These are phyloP conservation scores for Crotalus viridis DNA, from an alignment of 2,113 vertebrate genomes.

Conservation along the genomic window DNA sequence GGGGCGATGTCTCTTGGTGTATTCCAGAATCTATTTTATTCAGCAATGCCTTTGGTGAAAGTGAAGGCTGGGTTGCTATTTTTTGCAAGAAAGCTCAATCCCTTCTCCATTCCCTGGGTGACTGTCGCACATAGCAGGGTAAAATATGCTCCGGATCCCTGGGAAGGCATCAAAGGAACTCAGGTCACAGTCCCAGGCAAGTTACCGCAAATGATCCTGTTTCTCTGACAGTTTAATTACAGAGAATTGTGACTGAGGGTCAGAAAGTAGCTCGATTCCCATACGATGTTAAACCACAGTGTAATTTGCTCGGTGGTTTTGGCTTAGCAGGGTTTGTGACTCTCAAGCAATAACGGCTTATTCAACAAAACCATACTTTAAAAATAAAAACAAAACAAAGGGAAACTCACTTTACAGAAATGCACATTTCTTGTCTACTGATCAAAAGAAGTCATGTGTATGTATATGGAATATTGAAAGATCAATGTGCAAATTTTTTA, in stretches of 20 bases:
- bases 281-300: not conserved
- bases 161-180: not conserved
- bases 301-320: not conserved
- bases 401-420: not conserved
- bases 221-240: not conserved
- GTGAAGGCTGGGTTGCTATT: not conserved
- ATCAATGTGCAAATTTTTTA: not conserved
- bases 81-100: not conserved
- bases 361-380: not conserved
- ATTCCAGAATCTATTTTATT: not conserved
- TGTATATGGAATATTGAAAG: not conserved
- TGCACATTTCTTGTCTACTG: not conserved
- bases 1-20: not conserved
- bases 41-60: not conserved
- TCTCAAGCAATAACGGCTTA: not conserved
- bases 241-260: not conserved
- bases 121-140: not conserved
- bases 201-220: not conserved
- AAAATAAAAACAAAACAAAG: not conserved
- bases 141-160: not conserved
- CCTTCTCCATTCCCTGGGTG: not conserved
- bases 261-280: not conserved
- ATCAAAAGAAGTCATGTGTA: not conserved
- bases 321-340: not conserved
- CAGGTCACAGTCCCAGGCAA: not conserved